Percentiles rank a stretch among this genome's conserved stretches.
Evolutionary conservation across 2,113 vertebrate species (phyloP).

Genomic region (Spermophilus dauricus): DNA sequence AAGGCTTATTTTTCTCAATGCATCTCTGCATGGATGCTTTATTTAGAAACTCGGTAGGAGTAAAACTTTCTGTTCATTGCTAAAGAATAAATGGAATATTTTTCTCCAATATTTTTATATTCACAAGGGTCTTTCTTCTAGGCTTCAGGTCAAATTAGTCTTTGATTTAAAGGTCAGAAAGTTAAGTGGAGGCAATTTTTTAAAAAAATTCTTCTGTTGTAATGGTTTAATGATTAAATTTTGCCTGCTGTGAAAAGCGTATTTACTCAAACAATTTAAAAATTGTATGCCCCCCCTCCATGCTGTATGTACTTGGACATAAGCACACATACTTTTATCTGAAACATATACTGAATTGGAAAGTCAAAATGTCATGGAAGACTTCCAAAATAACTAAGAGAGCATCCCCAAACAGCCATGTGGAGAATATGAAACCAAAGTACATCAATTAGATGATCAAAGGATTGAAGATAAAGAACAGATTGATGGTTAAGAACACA

Average conservation of each 20-base stretch:
- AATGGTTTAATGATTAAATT: slow-evolving; percentile 28
- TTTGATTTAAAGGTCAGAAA: slow-evolving; percentile 52
- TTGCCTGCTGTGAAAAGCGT: background rate
- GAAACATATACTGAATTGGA: background rate
- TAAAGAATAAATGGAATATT: background rate
- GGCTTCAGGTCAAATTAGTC: background rate
- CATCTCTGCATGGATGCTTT: background rate
- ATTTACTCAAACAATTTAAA: slow-evolving; percentile 7
- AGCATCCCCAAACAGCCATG: background rate
- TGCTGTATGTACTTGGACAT: background rate
- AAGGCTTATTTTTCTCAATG: background rate
- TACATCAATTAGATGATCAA: background rate
- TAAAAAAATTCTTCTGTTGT: background rate
- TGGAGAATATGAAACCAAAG: background rate
- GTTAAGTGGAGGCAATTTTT: background rate
- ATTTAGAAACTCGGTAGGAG: background rate
- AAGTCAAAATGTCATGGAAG: background rate
- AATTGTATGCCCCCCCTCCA: background rate
- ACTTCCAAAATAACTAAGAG: slow-evolving; percentile 2
- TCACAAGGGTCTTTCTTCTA: background rate
- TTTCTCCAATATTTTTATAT: background rate
- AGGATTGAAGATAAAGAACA: background rate
- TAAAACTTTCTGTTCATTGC: background rate
- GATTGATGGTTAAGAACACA: background rate
- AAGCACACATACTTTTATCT: background rate